A percentile compares a stretch with the other conserved stretches of the same genome.
phyloP scores from a whole-genome alignment of 2,113 vertebrate genomes.

The Panurus biarmicus region DNA sequence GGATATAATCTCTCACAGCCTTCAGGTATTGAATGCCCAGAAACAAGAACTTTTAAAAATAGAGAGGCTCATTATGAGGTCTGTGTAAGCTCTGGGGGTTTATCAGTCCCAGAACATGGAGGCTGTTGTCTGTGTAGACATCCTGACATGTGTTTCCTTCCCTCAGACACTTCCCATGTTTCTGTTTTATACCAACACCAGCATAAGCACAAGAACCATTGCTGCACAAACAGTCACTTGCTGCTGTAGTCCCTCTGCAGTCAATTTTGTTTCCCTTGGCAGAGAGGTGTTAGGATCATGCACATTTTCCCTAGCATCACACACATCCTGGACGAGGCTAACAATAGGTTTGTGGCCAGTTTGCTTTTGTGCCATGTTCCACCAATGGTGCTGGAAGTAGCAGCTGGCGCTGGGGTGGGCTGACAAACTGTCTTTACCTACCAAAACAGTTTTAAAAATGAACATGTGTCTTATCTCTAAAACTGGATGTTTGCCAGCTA shows the following conservation, averaged over 20 bases:
- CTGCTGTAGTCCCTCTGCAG: neutral
- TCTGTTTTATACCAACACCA: rapidly evolving
- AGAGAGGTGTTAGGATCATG: neutral
- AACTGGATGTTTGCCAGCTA: neutral
- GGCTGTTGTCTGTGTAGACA: neutral
- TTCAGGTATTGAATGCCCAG: neutral
- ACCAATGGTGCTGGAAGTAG: neutral
- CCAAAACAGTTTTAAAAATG: neutral
- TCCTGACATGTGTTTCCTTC: neutral
- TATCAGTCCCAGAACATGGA: neutral
- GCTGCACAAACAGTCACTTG: neutral
- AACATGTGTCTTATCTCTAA: neutral
- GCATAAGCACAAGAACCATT: rapidly evolving
- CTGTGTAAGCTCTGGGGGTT: neutral
- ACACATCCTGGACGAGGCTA: neutral
- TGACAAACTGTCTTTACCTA: neutral
- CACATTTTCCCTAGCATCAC: neutral
- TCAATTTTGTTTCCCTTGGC: neutral
- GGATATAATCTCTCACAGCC: neutral
- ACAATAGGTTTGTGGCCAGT: rapidly evolving
- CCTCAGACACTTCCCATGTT: neutral
- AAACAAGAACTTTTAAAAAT: neutral
- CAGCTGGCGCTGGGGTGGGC: rapidly evolving
- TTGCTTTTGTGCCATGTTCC: neutral
- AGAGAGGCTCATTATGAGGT: neutral